Evolutionary conservation across 2,113 vertebrate genomes (phyloP), one percentile per base, ranked within the genome.

Genomic region (Colinus virginianus): DNA sequence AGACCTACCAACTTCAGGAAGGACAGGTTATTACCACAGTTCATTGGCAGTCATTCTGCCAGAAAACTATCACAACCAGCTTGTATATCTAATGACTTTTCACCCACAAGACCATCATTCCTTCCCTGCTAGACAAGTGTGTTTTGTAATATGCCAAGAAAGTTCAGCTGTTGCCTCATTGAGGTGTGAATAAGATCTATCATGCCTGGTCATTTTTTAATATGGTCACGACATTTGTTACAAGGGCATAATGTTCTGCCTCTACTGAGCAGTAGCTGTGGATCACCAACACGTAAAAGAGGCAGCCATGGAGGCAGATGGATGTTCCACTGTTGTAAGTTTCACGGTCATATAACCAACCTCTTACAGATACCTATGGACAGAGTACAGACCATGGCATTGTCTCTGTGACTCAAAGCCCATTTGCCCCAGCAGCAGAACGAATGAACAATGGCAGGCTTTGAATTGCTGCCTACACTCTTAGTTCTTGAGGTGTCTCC

Each of bases 321-420:
- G 49, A 95, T 94, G 48, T 15, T 30, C 43, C 82, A 38, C 87
- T 14, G 3, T 10, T 91, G 36, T 40, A 87, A 79, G 78, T 21
- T 78, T 88, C 78, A 62, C 32, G 74, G 81, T 30, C 80, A 80
- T 34, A 70, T 11, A 88, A 59, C 20, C 51, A 83, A 91, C 36
- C 20, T 11, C 32, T 94, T 88, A 46, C 7, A 28, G 71, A 92
- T 75, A 89, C 89, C 76, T 90, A 94, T 42, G 43, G 51, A 59
- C 63, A 79, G 67, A 78, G 32, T 12, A 48, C 69, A 81, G 95
- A 86, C 66, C 74, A 78, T 78, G 86, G 80, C 72, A 80, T 48
- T n/a, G 9, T 9, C 20, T 88, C 43, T 82, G 76, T 64, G 71
- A 68, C 87, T 84, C 78, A 77, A 75, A 74, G 43, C 26, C 56